These are phyloP conservation scores for Heliconius sara DNA, from an alignment of 2,888 invertebrate species.

Conservation along the genomic window DNA sequence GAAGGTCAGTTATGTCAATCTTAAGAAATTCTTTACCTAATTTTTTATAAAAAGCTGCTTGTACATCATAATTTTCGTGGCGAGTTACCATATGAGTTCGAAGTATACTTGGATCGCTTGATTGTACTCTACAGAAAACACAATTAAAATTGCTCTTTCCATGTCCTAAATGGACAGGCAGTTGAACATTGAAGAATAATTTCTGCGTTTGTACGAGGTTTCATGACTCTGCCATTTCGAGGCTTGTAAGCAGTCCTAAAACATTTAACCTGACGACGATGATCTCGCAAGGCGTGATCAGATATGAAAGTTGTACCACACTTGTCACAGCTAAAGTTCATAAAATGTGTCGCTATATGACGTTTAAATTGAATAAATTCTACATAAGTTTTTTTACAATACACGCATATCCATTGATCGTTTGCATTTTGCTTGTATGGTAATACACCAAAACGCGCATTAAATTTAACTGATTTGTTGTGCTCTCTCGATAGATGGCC, in stretches of 20 bases:
- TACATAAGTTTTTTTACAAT: slow-evolving; percentile 65
- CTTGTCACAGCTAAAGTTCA: slow-evolving; percentile 75
- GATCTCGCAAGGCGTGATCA: slow-evolving; percentile 72
- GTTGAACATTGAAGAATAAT: slow-evolving; percentile 77
- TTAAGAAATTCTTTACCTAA: slow-evolving; percentile 76
- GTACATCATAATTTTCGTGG: slow-evolving; percentile 73
- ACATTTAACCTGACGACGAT: slow-evolving; percentile 75
- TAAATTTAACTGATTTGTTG: slow-evolving; percentile 71
- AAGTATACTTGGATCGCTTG: slow-evolving; percentile 69
- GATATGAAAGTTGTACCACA: slow-evolving; percentile 76
- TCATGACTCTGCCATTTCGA: slow-evolving; percentile 69
- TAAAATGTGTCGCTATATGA: slow-evolving; percentile 73
- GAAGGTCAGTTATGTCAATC: slow-evolving; percentile 75
- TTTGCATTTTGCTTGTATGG: slow-evolving; percentile 70
- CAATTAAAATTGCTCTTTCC: slow-evolving; percentile 79
- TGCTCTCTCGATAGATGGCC: slow-evolving; percentile 69
- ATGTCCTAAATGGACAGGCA: slow-evolving; percentile 75
- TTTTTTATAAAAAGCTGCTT: slow-evolving; percentile 77
- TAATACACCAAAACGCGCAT: slow-evolving; percentile 72
- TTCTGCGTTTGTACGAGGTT: slow-evolving; percentile 73
- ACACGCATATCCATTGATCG: slow-evolving; percentile 69
- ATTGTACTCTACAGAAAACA: slow-evolving; percentile 75
- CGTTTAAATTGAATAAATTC: slow-evolving; percentile 72
- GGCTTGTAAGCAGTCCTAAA: slow-evolving; percentile 73
- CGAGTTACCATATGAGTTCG: slow-evolving; percentile 67